phyloP scores from a whole-genome alignment of 1,140 invertebrate genomes.

The Sinella curviseta region DNA sequence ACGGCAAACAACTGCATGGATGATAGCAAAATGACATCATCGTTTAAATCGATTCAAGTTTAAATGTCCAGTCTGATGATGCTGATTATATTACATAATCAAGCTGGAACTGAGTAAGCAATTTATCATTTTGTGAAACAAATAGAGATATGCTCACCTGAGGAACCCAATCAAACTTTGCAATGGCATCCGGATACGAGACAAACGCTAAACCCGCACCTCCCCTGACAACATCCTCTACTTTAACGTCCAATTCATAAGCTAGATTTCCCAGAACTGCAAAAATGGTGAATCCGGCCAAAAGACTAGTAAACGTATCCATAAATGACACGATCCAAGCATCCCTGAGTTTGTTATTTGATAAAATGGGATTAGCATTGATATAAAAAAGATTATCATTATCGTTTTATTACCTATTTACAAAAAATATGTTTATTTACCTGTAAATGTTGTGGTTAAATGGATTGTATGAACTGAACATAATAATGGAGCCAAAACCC shows the following conservation, averaged over 20 bases:
- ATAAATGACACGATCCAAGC: conserved; percentile 58
- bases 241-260: conserved; percentile 55
- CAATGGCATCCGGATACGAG: conserved; percentile 86
- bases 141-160: conserved; percentile 59
- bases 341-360: no score
- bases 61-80: no score
- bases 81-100: neutral
- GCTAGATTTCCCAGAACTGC: conserved; percentile 69
- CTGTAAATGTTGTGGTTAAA: conserved; percentile 57
- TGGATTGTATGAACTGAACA: conserved; percentile 59
- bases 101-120: neutral
- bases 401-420: no score
- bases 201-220: conserved; percentile 79
- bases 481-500: conserved; percentile 59
- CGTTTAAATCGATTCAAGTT: neutral
- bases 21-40: no score
- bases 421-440: no score
- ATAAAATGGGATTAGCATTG: conserved; percentile 14
- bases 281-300: conserved; percentile 85
- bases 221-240: conserved; percentile 66
- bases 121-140: neutral
- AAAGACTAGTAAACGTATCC: conserved; percentile 69
- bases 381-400: neutral
- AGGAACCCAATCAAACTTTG: conserved; percentile 74
- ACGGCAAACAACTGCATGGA: conserved; percentile 77